Conservation (phyloP, 2,797 vertebrate species). For the Alcedo quadribrachys region DNA sequence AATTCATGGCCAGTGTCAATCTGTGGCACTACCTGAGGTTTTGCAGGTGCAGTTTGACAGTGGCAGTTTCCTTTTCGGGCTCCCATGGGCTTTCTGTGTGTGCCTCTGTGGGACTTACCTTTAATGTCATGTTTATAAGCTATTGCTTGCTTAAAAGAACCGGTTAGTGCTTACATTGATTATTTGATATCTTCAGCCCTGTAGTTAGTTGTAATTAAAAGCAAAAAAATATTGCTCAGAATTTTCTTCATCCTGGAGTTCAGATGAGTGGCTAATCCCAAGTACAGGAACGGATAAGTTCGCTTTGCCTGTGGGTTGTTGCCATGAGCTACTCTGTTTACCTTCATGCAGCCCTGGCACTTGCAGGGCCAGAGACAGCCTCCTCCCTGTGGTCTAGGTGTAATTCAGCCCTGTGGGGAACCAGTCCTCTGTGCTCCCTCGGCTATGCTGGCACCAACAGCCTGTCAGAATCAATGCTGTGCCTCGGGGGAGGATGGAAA, state of each 20-base stretch:
- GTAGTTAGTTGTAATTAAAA: not conserved
- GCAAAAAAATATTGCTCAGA: not conserved
- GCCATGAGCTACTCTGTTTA: not conserved
- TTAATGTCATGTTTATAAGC: not conserved
- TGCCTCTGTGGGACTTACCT: not conserved
- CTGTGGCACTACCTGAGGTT: not conserved
- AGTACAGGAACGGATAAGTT: fast-evolving
- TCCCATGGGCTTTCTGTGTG: not conserved
- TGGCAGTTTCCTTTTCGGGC: not conserved
- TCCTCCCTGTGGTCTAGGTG: fast-evolving
- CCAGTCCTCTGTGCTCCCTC: not conserved
- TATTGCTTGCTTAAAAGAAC: not conserved
- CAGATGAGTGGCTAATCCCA: not conserved
- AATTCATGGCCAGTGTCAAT: not conserved
- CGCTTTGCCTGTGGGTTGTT: fast-evolving
- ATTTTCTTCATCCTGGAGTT: not conserved
- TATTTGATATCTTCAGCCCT: not conserved
- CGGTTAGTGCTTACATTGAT: not conserved
- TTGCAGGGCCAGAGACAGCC: not conserved
- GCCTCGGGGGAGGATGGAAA: not conserved
- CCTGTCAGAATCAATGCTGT: not conserved
- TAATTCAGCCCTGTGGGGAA: not conserved
- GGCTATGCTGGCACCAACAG: fast-evolving
- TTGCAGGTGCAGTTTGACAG: not conserved
- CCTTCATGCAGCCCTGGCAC: not conserved